Conservation (phyloP, 2,113 vertebrate genomes). For the Centropus unirufus region DNA sequence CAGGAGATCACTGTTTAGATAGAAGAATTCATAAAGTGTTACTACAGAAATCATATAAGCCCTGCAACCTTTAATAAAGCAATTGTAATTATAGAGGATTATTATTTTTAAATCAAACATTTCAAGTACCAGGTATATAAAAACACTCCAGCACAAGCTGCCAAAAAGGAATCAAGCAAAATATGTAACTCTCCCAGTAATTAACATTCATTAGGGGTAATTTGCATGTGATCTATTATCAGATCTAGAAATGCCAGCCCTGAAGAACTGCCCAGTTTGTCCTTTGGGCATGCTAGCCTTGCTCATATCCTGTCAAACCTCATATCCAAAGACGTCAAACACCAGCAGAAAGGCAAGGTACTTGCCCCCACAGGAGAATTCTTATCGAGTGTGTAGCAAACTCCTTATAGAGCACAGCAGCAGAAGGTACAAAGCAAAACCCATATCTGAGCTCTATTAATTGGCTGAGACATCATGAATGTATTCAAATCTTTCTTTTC, state of each 20-base stretch:
- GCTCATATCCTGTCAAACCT: constrained; percentile 18
- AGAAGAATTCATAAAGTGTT: constrained; percentile 38
- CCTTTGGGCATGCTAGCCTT: constrained; percentile 11
- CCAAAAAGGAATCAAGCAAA: constrained; percentile 39
- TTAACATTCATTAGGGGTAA: constrained; percentile 51
- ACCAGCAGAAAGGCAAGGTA: background rate
- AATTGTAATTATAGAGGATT: constrained; percentile 49
- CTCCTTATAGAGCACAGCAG: background rate
- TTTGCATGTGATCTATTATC: constrained; percentile 37
- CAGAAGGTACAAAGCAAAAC: background rate
- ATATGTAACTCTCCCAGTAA: constrained; percentile 31
- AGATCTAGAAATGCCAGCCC: constrained; percentile 17
- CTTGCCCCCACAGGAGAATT: background rate
- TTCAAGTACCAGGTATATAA: constrained; percentile 31
- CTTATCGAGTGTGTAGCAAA: background rate
- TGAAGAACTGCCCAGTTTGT: constrained; percentile 46
- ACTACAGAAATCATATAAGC: constrained; percentile 28
- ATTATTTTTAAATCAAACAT: constrained; percentile 6
- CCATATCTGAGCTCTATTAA: background rate
- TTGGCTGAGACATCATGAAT: background rate
- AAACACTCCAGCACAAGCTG: constrained; percentile 21
- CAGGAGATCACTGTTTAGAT: constrained; percentile 28
- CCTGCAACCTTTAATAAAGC: constrained; percentile 55
- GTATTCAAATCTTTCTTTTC: background rate
- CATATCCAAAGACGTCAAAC: background rate